Base-by-base conservation (phyloP, 2,113 vertebrate species). In the Dasyornis broadbenti region DNA sequence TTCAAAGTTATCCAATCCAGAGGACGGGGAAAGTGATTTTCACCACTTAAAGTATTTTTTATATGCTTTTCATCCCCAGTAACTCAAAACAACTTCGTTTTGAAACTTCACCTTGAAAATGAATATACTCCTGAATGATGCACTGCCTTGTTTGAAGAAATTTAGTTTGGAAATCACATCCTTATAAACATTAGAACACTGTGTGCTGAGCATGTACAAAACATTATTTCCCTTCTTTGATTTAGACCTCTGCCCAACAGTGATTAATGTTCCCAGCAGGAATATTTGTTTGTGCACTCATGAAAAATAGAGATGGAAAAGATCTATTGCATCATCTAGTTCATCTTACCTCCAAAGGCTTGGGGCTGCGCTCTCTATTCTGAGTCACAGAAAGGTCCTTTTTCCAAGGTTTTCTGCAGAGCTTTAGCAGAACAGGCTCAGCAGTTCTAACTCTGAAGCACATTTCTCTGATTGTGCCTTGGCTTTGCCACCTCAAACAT, bases 141-240 rank as follows among this genome's bases (percentile, higher is more conserved):
- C 79, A 92, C 73, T 89, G 54, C 90, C 31, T 80, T 95, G 47
- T 88, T 93, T 91, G 84, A 91, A 95, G 88, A 96, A 92, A 97
- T 95, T 91, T 96, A 61, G 60, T 72, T 97, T 97, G 88, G 90
- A 97, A 96, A 96, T 96, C 70, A 86, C 81, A 79, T 45, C 66
- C 88, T 94, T 89, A 79, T 40, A 94, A 95, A 86, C 69, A 83
- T 97, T 72, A 94, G 78, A 95, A 94, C 69, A 84, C 35, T 83
- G 68, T 90, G 70, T 91, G 66, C 91, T 83, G 86, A 94, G 83
- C 68, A 93, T 88, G 40, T 81, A 91, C 49, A 80, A 95, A 82
- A 57, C 47, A 88, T 94, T 95, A 72, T 78, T 90, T 84, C 56
- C 28, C 19, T 73, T 78, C 71, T 89, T 90, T 95, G 85, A 95